Evolutionary conservation across 2,888 invertebrate genomes (phyloP), one percentile per base, ranked within the genome.

Genomic region (Cheilosia soror): DNA sequence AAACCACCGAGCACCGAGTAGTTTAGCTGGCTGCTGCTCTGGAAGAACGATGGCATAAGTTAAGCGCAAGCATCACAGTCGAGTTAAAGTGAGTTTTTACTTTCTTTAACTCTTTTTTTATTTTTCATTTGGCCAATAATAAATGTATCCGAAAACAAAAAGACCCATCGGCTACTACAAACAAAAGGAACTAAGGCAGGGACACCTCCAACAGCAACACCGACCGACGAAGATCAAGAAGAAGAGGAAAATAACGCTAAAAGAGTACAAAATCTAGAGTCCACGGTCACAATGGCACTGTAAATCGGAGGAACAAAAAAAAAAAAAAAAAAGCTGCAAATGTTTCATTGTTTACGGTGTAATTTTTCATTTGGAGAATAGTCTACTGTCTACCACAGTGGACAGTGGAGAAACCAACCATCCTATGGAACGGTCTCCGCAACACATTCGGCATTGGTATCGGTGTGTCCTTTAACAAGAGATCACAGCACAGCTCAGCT

Each of bases 71-170:
- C 37, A 37, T 37, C 11, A 69, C 29, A 44, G 55, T 71, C 63
- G n/a, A 55, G 25, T 57, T 55, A 20, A 42, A 60, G 53, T 60
- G 27, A 55, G 53, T 68, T 57, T 55, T 75, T 68, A 62, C 66
- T 62, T 68, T 75, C 57, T 58, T 81, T 58, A 27, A 31, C 42
- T 57, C 9, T 40, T 31, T 25, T 49, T 49, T 15, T 51, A 33
- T 47, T 33, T 55, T 40, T 78, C 20, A 20, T 20, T 37, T 40
- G 60, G 20, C 20, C 44, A 82, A 65, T 77, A 77, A 76, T 82
- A 82, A 71, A 82, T 71, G 76, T 71, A 82, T 71, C 77, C 37
- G 71, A 82, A 82, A 71, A 82, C 82, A 82, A 82, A 77, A 72
- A 71, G 76, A 82, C 40, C 51, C 73, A 76, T 65, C 76, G 81